Base-by-base conservation (phyloP, 2,888 invertebrate species). In the Drosophila nr. perissopoda region DNA sequence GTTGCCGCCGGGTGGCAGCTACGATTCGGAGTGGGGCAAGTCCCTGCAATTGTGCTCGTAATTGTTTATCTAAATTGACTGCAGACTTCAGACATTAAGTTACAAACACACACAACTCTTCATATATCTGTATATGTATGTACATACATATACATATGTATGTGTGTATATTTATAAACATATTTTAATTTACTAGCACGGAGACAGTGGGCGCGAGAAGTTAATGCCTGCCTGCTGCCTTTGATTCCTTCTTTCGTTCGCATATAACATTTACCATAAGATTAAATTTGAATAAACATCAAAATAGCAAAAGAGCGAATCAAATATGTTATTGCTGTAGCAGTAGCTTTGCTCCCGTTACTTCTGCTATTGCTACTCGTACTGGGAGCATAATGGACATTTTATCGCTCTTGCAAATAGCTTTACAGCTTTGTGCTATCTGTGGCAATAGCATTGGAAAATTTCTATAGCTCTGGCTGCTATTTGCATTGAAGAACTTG, bases 11-110 rank as follows among this genome's bases (percentile, higher is more conserved):
- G 51, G 68, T 42, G 59, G 60, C 64, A 34, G 33, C 42, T 27
- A 25, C 45, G n/a, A 49, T 8, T 34, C 21, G 29, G 40, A n/a
- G 29, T n/a, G n/a, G 51, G 51, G 29, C n/a, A 16, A 58, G 42
- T 48, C 52, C 57, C 73, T 73, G 81, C 77, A 85, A 84, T 87
- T 87, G 73, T 70, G 80, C 84, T 65, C 88, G 88, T 88, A 87
- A 84, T 85, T 84, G 84, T 87, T 88, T 87, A 84, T 84, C 83
- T 84, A 84, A 83, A 83, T 83, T 83, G 82, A 83, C 82, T 83
- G 85, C 82, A 85, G 83, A 82, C 87, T 85, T 69, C 60, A 76
- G 64, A 64, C 64, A 59, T 65, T 36, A 76, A 71, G 59, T 63
- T 31, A 31, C 42, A 57, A 27, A 36, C 21, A 42, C 53, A 52